These are phyloP conservation scores for Halcyon badia DNA, from an alignment of 2,797 vertebrate species.

Conservation along the genomic window DNA sequence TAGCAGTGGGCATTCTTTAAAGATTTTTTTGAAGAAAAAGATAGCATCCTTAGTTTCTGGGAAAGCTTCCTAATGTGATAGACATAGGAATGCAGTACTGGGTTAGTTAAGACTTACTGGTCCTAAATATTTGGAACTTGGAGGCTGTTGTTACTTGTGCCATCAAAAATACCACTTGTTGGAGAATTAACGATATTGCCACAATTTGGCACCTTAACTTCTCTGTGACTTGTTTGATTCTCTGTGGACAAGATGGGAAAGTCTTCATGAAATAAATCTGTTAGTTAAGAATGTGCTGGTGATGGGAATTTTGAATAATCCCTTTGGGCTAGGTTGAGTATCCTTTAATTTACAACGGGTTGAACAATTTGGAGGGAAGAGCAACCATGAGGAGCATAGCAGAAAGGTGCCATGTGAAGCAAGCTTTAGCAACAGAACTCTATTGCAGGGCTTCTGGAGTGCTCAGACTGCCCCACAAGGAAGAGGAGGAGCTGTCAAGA, in stretches of 20 bases:
- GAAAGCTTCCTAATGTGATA: background rate
- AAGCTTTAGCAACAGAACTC: fast-evolving
- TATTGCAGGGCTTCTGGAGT: background rate
- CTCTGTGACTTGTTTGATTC: background rate
- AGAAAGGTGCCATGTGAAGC: background rate
- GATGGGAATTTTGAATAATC: background rate
- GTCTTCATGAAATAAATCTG: background rate
- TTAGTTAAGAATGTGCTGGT: background rate
- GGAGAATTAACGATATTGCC: background rate
- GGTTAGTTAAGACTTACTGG: background rate
- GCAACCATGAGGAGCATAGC: background rate
- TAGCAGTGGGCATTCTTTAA: background rate
- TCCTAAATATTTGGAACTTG: background rate
- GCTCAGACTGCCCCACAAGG: background rate
- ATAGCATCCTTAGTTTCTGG: background rate
- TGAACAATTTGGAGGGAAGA: background rate
- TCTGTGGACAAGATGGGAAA: background rate
- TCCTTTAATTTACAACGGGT: background rate
- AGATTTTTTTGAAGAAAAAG: background rate
- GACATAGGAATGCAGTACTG: background rate
- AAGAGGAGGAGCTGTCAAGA: background rate
- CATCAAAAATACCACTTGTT: background rate
- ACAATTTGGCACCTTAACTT: background rate
- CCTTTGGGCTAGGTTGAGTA: background rate
- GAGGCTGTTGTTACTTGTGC: background rate